These are phyloP conservation scores for Glossosoma conforme DNA, from an alignment of 1,140 invertebrate genomes.

Conservation along the genomic window DNA sequence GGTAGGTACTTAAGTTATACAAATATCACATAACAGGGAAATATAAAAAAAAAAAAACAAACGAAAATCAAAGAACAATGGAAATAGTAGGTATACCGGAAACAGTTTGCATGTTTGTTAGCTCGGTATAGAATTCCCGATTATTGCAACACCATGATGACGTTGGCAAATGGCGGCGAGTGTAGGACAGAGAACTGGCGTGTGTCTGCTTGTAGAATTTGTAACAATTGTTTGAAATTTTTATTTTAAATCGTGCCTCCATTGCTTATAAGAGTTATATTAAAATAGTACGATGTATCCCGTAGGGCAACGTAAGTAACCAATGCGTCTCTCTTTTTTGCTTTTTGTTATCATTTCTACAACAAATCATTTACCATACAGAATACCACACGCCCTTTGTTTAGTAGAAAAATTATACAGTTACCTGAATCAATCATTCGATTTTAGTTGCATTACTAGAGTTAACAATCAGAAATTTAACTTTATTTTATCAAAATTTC, in stretches of 20 bases:
- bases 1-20: too few relatives aligned
- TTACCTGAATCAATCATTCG: too few relatives aligned
- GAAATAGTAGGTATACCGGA: too few relatives aligned
- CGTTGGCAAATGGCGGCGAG: slow-evolving; percentile 23
- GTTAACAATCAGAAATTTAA: too few relatives aligned
- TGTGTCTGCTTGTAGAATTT: slow-evolving; percentile 16
- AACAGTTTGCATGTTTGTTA: too few relatives aligned
- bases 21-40: too few relatives aligned
- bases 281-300: slow-evolving; percentile 46
- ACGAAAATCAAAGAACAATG: too few relatives aligned
- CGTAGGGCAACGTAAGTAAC: slow-evolving; percentile 50
- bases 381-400: slow-evolving; percentile 15
- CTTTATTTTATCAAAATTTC: too few relatives aligned
- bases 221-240: slow-evolving; percentile 5
- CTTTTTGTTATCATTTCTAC: background rate
- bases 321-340: slow-evolving; percentile 12
- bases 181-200: slow-evolving; percentile 16
- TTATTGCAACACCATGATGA: slow-evolving; percentile 22
- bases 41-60: too few relatives aligned
- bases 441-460: too few relatives aligned
- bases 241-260: slow-evolving; percentile 17
- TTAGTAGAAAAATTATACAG: background rate
- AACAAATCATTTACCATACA: background rate
- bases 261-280: slow-evolving; percentile 1
- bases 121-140: too few relatives aligned